These are phyloP conservation scores for Micronycteris hirsuta DNA, from an alignment of 2,113 vertebrate species.

Conservation along the genomic window DNA sequence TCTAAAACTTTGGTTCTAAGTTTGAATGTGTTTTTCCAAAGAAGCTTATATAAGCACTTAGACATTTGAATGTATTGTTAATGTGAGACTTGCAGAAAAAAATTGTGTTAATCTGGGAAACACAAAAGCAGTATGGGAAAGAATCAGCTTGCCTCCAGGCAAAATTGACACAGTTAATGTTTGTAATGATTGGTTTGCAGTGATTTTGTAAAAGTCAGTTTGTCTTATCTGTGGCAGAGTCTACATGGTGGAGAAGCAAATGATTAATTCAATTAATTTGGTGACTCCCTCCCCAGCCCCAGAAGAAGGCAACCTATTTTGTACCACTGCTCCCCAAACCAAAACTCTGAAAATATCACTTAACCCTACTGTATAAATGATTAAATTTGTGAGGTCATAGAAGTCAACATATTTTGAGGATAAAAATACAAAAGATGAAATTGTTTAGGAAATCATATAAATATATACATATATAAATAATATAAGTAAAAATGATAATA, in stretches of 20 bases:
- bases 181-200: background rate
- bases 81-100: constrained; percentile 17
- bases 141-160: constrained; percentile 51
- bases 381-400: background rate
- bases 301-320: background rate
- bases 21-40: constrained; percentile 35
- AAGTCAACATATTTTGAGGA: background rate
- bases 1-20: background rate
- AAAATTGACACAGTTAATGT: constrained; percentile 48
- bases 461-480: background rate
- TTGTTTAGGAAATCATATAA: background rate
- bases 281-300: background rate
- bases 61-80: constrained; percentile 49
- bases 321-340: background rate
- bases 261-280: constrained; percentile 57
- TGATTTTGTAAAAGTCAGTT: constrained; percentile 43
- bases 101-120: constrained; percentile 46
- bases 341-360: constrained; percentile 17
- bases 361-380: background rate
- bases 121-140: background rate
- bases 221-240: constrained; percentile 26
- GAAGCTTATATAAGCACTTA: constrained; percentile 37
- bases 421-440: background rate
- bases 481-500: background rate
- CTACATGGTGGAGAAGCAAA: background rate